Conservation (phyloP, 2,888 invertebrate genomes). For the Amphipoea oculea region DNA sequence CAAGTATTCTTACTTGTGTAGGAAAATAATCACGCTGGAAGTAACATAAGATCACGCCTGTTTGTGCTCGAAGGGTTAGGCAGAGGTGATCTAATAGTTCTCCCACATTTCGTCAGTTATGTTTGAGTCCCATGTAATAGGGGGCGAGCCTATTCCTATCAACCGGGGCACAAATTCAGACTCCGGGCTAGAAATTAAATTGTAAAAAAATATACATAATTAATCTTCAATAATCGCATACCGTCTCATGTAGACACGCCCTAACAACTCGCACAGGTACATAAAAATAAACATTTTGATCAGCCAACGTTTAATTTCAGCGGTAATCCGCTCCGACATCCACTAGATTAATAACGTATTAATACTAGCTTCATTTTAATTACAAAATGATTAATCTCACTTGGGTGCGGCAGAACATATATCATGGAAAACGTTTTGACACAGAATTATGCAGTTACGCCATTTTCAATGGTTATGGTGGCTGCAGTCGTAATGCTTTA, state of each 20-base stretch:
- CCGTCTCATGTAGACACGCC: neutral
- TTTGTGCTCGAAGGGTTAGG: too few species aligned
- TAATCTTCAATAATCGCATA: neutral
- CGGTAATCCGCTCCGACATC: conserved; percentile 33
- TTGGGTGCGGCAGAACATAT: conserved; percentile 10
- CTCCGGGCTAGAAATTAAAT: neutral
- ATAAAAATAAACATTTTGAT: conserved; percentile 24
- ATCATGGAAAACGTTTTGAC: conserved; percentile 19
- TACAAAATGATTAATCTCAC: conserved; percentile 35
- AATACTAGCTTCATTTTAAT: conserved; percentile 44
- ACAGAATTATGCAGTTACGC: conserved; percentile 15
- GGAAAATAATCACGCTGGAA: neutral
- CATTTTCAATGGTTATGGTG: neutral
- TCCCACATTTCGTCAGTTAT: too few species aligned
- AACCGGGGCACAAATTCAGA: too few species aligned
- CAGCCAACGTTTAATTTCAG: conserved; percentile 36
- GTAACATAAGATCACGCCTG: too few species aligned
- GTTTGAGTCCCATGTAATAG: too few species aligned
- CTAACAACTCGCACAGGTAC: neutral
- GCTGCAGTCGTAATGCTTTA: neutral
- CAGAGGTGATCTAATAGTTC: too few species aligned
- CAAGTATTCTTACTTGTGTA: neutral
- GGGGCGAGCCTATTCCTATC: too few species aligned
- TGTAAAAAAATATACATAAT: neutral
- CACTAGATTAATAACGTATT: conserved; percentile 35